A percentile compares a stretch with the other conserved stretches of the same genome.
Conservation (phyloP, 2,888 invertebrate genomes). For the Tetheella fluctuosa region DNA sequence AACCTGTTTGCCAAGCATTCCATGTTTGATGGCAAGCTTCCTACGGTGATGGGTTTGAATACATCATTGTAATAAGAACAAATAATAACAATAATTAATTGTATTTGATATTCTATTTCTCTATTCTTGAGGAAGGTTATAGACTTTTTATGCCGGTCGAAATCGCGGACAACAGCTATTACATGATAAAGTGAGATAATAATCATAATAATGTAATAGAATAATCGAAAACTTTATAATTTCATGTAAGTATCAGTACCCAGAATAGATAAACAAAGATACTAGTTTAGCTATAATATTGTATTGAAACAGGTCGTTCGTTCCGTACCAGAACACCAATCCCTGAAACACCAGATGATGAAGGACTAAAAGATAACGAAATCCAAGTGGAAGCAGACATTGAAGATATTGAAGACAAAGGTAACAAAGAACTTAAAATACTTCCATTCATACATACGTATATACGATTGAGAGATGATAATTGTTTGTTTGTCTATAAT, state of each 20-base stretch:
- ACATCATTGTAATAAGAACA: too few species aligned
- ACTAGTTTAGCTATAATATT: slow-evolving; percentile 17
- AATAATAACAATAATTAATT: too few species aligned
- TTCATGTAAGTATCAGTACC: too few species aligned
- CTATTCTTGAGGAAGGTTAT: too few species aligned
- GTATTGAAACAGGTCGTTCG: slow-evolving; percentile 51
- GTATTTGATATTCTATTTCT: too few species aligned
- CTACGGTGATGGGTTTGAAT: not conserved
- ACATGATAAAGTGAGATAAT: too few species aligned
- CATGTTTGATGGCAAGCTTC: not conserved
- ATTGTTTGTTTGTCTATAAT: too few species aligned
- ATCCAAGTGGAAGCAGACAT: slow-evolving; percentile 74
- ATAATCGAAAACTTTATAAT: too few species aligned
- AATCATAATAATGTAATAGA: too few species aligned
- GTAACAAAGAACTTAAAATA: slow-evolving; percentile 31
- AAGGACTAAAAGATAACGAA: slow-evolving; percentile 64
- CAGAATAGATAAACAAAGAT: not conserved
- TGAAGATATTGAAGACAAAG: slow-evolving; percentile 75
- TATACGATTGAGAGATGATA: too few species aligned
- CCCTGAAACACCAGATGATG: slow-evolving; percentile 82
- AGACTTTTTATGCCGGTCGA: too few species aligned
- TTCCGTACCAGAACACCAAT: slow-evolving; percentile 85
- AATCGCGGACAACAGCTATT: too few species aligned
- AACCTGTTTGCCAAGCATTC: not conserved
- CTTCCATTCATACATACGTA: not conserved